Evolutionary conservation across 2,113 vertebrate species (phyloP).

Genomic region (Oplegnathus fasciatus): DNA sequence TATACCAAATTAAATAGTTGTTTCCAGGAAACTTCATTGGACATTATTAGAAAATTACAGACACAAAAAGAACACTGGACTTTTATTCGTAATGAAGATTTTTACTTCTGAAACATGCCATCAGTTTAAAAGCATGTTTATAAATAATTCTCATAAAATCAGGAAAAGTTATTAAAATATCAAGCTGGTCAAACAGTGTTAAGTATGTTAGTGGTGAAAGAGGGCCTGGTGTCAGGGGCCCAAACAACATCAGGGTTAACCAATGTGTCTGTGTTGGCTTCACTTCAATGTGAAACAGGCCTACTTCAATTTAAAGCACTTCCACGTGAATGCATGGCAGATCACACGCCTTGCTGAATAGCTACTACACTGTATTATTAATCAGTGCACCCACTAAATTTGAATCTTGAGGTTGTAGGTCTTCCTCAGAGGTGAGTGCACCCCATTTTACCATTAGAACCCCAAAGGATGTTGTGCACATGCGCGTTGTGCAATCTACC

Average conservation of each 20-base stretch:
- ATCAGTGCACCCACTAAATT: background rate
- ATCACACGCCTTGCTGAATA: background rate
- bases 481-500: conserved; percentile 77
- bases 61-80: background rate
- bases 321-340: background rate
- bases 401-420: background rate
- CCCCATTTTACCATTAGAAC: conserved; percentile 76
- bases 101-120: background rate
- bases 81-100: too few relatives aligned
- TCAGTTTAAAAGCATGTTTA: background rate
- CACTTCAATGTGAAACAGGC: background rate
- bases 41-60: background rate
- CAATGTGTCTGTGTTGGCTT: background rate
- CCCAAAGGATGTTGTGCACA: conserved; percentile 77
- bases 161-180: background rate
- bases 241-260: background rate
- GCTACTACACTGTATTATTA: background rate
- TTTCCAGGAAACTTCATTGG: background rate
- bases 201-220: background rate
- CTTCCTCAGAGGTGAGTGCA: conserved; percentile 43
- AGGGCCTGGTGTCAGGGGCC: background rate
- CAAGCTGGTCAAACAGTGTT: background rate
- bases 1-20: background rate
- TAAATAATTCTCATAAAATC: background rate
- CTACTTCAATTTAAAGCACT: background rate